phyloP scores from a whole-genome alignment of 2,113 vertebrate genomes.

The Delphinus delphis region DNA sequence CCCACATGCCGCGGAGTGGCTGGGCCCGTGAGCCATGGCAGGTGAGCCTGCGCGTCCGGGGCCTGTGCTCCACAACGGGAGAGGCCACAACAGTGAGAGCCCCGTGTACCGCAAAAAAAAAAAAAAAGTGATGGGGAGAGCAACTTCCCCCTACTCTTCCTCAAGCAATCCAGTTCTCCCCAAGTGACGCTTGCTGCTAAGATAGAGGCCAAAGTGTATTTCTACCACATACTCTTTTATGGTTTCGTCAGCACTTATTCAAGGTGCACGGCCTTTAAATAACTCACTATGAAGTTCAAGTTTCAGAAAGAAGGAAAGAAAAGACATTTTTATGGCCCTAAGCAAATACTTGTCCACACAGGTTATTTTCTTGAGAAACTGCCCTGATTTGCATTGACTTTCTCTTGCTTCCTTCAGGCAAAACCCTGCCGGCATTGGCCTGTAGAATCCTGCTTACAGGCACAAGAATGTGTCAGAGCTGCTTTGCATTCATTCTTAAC shows the following conservation, averaged over 20 bases:
- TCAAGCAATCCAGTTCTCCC: neutral
- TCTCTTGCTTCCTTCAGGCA: conserved; percentile 45
- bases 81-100: too few relatives aligned
- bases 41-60: too few relatives aligned
- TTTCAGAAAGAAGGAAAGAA: conserved; percentile 55
- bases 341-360: conserved; percentile 57
- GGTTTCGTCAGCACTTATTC: neutral
- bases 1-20: too few relatives aligned
- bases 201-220: neutral
- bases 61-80: too few relatives aligned
- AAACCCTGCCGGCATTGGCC: conserved; percentile 38
- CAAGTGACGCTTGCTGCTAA: neutral
- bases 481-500: conserved; percentile 45
- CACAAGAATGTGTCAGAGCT: conserved; percentile 24
- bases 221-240: neutral
- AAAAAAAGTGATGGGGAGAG: neutral
- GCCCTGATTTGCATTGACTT: conserved; percentile 59
- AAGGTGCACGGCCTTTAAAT: neutral
- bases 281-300: conserved; percentile 55
- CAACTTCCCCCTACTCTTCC: neutral
- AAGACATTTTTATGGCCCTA: conserved; percentile 31
- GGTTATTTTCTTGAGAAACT: conserved; percentile 62
- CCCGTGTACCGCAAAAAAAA: too few relatives aligned
- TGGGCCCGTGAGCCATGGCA: too few relatives aligned
- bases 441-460: conserved; percentile 25